phyloP scores from a whole-genome alignment of 2,113 vertebrate genomes.

The Orycteropus afer region DNA sequence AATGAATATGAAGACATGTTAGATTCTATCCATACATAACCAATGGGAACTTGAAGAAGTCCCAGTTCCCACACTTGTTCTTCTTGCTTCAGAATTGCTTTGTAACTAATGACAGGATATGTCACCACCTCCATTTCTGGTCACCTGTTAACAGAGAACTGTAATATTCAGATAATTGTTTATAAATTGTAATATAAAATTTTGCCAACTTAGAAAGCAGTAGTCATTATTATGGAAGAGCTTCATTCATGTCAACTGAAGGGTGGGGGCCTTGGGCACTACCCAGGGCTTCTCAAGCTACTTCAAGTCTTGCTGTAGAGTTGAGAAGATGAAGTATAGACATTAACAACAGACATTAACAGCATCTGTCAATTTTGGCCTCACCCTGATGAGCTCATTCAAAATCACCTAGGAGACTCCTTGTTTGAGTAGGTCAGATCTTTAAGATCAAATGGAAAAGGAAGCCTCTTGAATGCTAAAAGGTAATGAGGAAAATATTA shows the following conservation, averaged over 20 bases:
- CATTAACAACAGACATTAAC: conserved; percentile 63
- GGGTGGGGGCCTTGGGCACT: not conserved
- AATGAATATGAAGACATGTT: not conserved
- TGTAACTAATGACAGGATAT: not conserved
- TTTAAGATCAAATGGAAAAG: conserved; percentile 59
- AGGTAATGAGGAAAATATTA: conserved; percentile 59
- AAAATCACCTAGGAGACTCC: conserved; percentile 25
- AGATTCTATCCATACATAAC: not conserved
- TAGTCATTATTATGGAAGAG: not conserved
- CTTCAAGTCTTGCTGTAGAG: not conserved
- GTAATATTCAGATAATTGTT: not conserved
- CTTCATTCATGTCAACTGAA: not conserved
- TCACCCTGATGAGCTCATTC: conserved; percentile 47
- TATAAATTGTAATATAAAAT: not conserved
- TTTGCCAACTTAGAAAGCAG: not conserved
- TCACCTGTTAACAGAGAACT: not conserved
- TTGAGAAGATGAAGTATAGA: conserved; percentile 34
- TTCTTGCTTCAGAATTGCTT: not conserved
- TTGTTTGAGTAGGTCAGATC: conserved; percentile 62
- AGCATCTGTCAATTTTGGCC: conserved; percentile 73
- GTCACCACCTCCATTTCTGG: not conserved
- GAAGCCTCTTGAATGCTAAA: conserved; percentile 66
- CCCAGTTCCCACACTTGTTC: fast-evolving
- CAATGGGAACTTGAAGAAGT: not conserved
- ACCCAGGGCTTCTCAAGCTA: not conserved